Percentiles rank a stretch among this genome's conserved stretches.
Evolutionary conservation across 2,797 vertebrate genomes (phyloP).

Genomic region (Tragelaphus oryx): DNA sequence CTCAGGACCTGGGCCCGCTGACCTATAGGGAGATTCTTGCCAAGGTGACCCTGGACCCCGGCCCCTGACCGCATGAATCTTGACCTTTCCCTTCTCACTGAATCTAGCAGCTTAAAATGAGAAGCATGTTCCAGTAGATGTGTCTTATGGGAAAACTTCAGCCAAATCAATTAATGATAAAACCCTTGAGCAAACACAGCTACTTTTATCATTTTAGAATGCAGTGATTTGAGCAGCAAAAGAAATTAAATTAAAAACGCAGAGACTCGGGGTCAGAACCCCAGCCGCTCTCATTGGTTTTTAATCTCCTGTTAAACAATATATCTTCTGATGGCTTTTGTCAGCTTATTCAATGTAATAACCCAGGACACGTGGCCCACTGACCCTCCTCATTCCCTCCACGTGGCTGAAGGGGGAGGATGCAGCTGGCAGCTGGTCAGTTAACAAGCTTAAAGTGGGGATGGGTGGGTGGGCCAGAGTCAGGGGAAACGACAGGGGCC

Average conservation of each 20-base stretch:
- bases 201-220: slow-evolving; percentile 60
- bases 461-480: neutral
- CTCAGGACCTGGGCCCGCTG: neutral
- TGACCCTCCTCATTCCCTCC: neutral
- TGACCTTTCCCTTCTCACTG: neutral
- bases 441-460: neutral
- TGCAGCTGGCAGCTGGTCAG: neutral
- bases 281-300: slow-evolving; percentile 53
- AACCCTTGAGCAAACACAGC: slow-evolving; percentile 64
- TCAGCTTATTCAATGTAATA: slow-evolving; percentile 75
- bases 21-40: neutral
- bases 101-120: neutral
- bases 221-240: slow-evolving; percentile 63
- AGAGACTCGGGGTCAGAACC: slow-evolving; percentile 65
- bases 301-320: slow-evolving; percentile 75
- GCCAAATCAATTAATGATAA: slow-evolving; percentile 75
- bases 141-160: slow-evolving; percentile 47
- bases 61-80: accelerated
- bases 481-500: neutral
- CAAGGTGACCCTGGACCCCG: accelerated
- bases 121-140: neutral
- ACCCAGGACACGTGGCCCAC: neutral
- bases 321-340: slow-evolving; percentile 76
- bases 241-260: slow-evolving; percentile 67
- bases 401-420: neutral